Percentiles rank a stretch among this genome's conserved stretches.
These are phyloP conservation scores for Acrocephalus kingi DNA, from an alignment of 2,113 vertebrate species.

Conservation along the genomic window DNA sequence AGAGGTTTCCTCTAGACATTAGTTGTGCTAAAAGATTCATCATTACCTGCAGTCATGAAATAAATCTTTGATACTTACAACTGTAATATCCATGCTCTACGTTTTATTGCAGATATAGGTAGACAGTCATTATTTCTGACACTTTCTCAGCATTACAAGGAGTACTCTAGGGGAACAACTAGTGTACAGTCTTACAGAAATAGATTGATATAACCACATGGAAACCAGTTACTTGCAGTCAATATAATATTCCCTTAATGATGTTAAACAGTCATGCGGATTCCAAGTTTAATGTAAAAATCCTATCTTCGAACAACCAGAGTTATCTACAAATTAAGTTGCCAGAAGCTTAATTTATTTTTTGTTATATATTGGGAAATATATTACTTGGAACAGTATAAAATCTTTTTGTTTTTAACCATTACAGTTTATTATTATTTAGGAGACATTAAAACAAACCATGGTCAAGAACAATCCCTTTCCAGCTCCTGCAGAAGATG, in stretches of 20 bases:
- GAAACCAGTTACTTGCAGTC: slow-evolving; percentile 79
- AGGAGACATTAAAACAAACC: slow-evolving; percentile 60
- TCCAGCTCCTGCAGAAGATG: slow-evolving; percentile 29
- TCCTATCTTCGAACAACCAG: slow-evolving; percentile 54
- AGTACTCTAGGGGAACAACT: slow-evolving; percentile 80
- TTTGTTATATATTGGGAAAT: slow-evolving; percentile 54
- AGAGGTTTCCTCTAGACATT: slow-evolving; percentile 88
- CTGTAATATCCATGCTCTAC: slow-evolving; percentile 86
- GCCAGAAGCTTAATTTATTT: slow-evolving; percentile 66
- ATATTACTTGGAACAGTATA: slow-evolving; percentile 37
- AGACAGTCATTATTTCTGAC: slow-evolving; percentile 87
- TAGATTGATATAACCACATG: slow-evolving; percentile 82
- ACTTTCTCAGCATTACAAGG: slow-evolving; percentile 82
- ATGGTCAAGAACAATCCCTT: slow-evolving; percentile 58
- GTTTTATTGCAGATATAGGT: slow-evolving; percentile 87
- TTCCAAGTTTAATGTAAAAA: slow-evolving; percentile 71
- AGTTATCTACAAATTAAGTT: slow-evolving; percentile 74
- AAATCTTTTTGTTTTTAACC: not conserved
- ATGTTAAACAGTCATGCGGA: slow-evolving; percentile 75
- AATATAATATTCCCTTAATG: slow-evolving; percentile 81
- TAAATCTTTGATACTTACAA: slow-evolving; percentile 89
- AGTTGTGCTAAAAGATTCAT: slow-evolving; percentile 89
- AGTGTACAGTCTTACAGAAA: slow-evolving; percentile 77
- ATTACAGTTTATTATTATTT: slow-evolving; percentile 65
- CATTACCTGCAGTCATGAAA: slow-evolving; percentile 88